phyloP scores from a whole-genome alignment of 1,140 invertebrate genomes.

The Trachelipus rathkii region DNA sequence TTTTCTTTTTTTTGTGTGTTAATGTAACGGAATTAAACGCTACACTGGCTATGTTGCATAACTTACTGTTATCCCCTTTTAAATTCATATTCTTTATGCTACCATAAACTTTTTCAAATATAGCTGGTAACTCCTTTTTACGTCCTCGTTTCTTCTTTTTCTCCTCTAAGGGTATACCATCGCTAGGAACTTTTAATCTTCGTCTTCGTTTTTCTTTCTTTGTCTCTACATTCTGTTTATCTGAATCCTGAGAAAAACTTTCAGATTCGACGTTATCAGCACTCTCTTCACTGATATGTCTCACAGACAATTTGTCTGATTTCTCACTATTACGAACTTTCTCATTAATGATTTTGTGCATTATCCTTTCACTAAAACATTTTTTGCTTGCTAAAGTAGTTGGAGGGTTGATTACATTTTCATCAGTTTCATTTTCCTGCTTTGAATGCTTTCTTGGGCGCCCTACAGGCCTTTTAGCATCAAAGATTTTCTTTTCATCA shows the following conservation, averaged over 20 bases:
- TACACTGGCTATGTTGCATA: neutral
- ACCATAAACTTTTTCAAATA: constrained; percentile 45
- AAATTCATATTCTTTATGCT: neutral
- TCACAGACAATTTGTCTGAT: constrained; percentile 45
- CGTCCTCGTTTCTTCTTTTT: constrained; percentile 40
- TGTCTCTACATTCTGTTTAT: constrained; percentile 9
- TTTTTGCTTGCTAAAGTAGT: constrained; percentile 39
- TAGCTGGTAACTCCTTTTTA: constrained; percentile 42
- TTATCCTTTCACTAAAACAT: constrained; percentile 43
- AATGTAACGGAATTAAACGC: constrained; percentile 24
- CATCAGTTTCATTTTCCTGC: constrained; percentile 19
- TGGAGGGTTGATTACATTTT: constrained; percentile 20
- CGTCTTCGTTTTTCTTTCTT: constrained; percentile 27
- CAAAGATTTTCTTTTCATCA: neutral
- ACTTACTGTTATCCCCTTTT: neutral
- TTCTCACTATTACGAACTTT: constrained; percentile 45
- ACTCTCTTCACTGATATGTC: constrained; percentile 16
- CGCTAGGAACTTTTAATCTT: constrained; percentile 29
- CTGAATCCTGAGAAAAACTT: constrained; percentile 7
- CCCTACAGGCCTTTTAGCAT: constrained; percentile 39
- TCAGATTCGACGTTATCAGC: neutral
- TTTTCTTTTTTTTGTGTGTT: constrained; percentile 43
- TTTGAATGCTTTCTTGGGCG: constrained; percentile 41
- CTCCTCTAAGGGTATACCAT: constrained; percentile 38
- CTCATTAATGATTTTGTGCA: constrained; percentile 45